phyloP scores from a whole-genome alignment of 92 coral and sea anemone species.

The Zoanthus sansibaricus region DNA sequence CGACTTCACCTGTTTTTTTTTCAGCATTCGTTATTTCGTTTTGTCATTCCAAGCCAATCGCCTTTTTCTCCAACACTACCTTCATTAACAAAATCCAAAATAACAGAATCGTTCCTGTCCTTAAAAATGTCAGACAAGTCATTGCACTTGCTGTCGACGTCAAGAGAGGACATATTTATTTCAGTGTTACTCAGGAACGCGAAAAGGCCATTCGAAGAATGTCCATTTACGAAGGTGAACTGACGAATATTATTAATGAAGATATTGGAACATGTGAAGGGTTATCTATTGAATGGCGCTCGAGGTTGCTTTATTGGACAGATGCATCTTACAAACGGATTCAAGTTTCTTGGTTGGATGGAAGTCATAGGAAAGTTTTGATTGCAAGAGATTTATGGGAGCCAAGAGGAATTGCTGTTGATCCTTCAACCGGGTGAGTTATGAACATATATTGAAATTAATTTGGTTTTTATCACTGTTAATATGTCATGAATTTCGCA shows the following conservation, averaged over 20 bases:
- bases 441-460: too few relatives aligned
- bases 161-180: constrained; percentile 6
- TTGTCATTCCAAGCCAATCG: constrained; percentile 28
- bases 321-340: constrained; percentile 31
- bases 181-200: not conserved
- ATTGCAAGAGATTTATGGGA: constrained; percentile 14
- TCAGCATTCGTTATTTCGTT: not conserved
- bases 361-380: constrained; percentile 27
- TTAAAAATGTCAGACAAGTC: constrained; percentile 4
- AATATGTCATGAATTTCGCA: too few relatives aligned
- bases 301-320: constrained; percentile 37
- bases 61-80: constrained; percentile 26
- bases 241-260: constrained; percentile 11
- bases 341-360: constrained; percentile 28
- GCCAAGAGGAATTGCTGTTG: constrained; percentile 46
- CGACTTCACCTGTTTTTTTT: not conserved
- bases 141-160: constrained; percentile 31
- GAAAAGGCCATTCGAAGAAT: constrained; percentile 9
- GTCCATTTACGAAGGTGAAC: not conserved
- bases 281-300: constrained; percentile 30
- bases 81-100: constrained; percentile 29
- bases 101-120: not conserved
- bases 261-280: constrained; percentile 35
- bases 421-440: constrained; percentile 14
- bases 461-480: too few relatives aligned